Conservation (phyloP, 2,888 invertebrate species). For the Empis stercorea region DNA sequence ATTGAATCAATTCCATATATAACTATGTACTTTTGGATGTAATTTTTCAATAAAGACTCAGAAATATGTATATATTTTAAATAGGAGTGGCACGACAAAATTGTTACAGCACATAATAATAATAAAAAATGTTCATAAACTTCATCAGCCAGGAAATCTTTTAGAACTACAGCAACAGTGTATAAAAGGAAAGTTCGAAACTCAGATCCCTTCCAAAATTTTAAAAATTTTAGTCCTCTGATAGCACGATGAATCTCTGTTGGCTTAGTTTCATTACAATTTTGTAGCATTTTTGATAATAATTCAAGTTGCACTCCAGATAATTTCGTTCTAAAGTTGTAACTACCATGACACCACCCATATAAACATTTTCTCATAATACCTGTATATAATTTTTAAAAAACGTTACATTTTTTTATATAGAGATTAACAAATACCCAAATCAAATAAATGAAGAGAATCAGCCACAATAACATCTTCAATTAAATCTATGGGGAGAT, state of each 20-base stretch:
- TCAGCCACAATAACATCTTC: conserved; percentile 16
- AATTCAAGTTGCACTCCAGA: background rate
- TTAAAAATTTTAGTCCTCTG: background rate
- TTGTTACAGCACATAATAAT: background rate
- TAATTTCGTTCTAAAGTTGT: background rate
- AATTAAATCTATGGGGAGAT: conserved; percentile 16
- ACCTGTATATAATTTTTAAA: background rate
- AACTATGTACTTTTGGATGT: conserved; percentile 10
- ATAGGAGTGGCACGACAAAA: background rate
- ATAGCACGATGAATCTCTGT: conserved; percentile 2
- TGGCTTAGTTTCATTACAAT: background rate
- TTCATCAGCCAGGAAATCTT: background rate
- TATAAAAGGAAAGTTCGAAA: background rate
- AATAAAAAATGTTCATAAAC: background rate
- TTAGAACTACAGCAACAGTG: background rate
- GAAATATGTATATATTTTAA: conserved; percentile 9
- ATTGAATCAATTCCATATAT: conserved; percentile 13
- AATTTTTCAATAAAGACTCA: conserved; percentile 11
- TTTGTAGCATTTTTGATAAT: background rate
- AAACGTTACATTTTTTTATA: background rate
- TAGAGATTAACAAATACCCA: conserved; percentile 5
- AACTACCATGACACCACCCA: background rate
- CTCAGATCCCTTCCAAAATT: conserved; percentile 1
- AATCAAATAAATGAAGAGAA: conserved; percentile 15
- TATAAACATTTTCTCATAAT: background rate